Evolutionary conservation across 1,140 invertebrate genomes (phyloP).

Genomic region (Microplitis mediator): DNA sequence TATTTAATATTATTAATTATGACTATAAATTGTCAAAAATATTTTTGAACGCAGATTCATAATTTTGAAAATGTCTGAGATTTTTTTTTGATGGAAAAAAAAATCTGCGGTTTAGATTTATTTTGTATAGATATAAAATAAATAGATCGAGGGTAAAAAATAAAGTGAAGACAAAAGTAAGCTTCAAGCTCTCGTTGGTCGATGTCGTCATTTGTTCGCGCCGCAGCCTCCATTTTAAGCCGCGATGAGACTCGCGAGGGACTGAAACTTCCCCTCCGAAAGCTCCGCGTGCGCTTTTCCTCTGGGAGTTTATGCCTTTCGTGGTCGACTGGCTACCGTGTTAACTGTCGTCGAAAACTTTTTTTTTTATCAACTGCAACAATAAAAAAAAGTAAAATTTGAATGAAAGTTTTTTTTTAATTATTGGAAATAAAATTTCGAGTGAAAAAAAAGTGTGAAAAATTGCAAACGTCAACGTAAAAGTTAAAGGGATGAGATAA

Average conservation of each 20-base stretch:
- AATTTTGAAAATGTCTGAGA: too few relatives aligned
- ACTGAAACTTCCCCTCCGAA: slow-evolving; percentile 25
- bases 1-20: too few relatives aligned
- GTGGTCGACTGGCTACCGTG: neutral
- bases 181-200: slow-evolving; percentile 25
- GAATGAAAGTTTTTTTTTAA: neutral
- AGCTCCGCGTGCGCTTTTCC: slow-evolving; percentile 8
- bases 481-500: slow-evolving; percentile 49
- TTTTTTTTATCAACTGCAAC: slow-evolving; percentile 11
- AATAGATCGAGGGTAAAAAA: neutral
- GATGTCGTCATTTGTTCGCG: slow-evolving; percentile 39
- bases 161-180: neutral
- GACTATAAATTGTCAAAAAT: too few relatives aligned
- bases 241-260: slow-evolving; percentile 29
- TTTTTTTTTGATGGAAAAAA: too few relatives aligned
- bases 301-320: slow-evolving; percentile 26
- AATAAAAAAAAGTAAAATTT: slow-evolving; percentile 3
- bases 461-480: slow-evolving; percentile 24
- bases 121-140: neutral
- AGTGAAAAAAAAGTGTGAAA: slow-evolving; percentile 35
- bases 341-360: slow-evolving; percentile 10
- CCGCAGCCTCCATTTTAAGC: slow-evolving; percentile 46
- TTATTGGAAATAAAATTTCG: neutral
- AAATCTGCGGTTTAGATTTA: too few relatives aligned
- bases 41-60: too few relatives aligned